phyloP scores from a whole-genome alignment of 2,797 vertebrate genomes.

The Antrozous pallidus region DNA sequence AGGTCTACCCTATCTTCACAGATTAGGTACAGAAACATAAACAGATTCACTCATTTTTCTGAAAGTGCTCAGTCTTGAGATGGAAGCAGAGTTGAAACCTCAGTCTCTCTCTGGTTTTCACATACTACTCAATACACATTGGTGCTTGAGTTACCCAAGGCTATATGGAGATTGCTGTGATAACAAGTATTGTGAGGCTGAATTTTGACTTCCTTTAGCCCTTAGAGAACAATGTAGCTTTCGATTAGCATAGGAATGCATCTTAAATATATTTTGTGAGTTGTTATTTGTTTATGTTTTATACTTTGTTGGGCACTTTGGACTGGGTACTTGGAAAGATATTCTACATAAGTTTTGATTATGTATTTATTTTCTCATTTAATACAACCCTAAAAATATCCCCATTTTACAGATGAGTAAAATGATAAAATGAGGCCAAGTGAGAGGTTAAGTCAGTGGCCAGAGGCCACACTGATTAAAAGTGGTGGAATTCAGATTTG shows the following conservation, averaged over 20 bases:
- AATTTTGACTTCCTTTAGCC: background rate
- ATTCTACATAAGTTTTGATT: background rate
- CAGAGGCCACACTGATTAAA: background rate
- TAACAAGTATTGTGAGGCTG: background rate
- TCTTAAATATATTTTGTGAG: background rate
- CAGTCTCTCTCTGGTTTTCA: background rate
- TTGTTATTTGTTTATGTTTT: slow-evolving; percentile 26
- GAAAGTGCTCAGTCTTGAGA: background rate
- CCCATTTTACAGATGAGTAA: too few species aligned
- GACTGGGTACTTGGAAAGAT: background rate
- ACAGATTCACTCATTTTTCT: background rate
- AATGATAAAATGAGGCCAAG: background rate
- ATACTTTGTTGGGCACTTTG: background rate
- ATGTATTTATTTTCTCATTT: background rate
- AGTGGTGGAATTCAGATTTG: background rate
- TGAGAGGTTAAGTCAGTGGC: background rate
- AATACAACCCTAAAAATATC: background rate
- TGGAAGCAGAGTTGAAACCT: background rate
- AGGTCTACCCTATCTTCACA: background rate
- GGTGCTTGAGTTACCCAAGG: background rate
- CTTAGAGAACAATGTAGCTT: background rate
- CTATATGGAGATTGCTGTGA: background rate
- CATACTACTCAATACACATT: background rate
- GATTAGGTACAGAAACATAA: background rate
- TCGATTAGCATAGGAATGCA: background rate